phyloP scores from a whole-genome alignment of 2,113 vertebrate genomes.

The Rhabdomys dilectus region DNA sequence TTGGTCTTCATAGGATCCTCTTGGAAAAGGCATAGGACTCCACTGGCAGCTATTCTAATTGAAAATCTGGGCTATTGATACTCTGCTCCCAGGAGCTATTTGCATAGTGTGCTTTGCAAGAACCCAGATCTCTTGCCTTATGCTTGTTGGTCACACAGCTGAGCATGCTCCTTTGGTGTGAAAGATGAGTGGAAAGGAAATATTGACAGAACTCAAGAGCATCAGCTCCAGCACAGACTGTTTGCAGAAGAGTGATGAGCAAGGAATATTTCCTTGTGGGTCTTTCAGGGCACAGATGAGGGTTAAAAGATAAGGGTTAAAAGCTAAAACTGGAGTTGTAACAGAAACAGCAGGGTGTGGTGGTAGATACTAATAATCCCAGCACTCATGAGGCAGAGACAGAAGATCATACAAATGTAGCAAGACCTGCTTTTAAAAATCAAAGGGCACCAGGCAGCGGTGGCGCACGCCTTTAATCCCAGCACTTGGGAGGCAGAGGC shows the following conservation, averaged over 20 bases:
- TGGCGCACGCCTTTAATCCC: too few relatives aligned
- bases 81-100: too few relatives aligned
- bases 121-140: background rate
- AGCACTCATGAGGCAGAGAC: background rate
- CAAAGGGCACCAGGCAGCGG: background rate
- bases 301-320: background rate
- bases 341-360: background rate
- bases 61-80: too few relatives aligned
- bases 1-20: too few relatives aligned
- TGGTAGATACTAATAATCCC: background rate
- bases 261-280: background rate
- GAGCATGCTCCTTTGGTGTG: background rate
- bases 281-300: background rate
- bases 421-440: background rate
- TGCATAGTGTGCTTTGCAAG: background rate
- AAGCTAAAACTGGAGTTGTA: background rate
- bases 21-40: fast-evolving
- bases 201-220: background rate
- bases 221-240: background rate
- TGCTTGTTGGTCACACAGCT: background rate
- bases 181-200: background rate
- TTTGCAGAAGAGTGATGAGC: background rate
- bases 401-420: background rate
- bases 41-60: background rate
- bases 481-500: too few relatives aligned